Percentiles rank a stretch among this genome's conserved stretches.
These are phyloP conservation scores for Tautogolabrus adspersus DNA, from an alignment of 2,113 vertebrate species.

Conservation along the genomic window DNA sequence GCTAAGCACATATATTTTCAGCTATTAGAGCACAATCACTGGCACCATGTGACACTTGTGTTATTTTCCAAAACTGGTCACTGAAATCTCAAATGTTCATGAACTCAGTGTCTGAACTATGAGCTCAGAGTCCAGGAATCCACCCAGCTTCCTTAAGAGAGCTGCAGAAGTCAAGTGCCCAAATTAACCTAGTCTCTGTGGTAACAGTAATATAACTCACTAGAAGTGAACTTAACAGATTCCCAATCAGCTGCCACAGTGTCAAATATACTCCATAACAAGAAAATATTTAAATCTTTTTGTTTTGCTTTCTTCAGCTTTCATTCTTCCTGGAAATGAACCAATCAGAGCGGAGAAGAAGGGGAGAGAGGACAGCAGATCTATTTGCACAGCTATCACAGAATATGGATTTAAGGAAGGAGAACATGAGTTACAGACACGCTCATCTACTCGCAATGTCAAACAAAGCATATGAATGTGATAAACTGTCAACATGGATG, in stretches of 20 bases:
- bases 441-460: not conserved
- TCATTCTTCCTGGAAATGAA: slow-evolving; percentile 9
- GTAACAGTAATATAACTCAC: slow-evolving; percentile 62
- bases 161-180: slow-evolving; percentile 63
- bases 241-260: not conserved
- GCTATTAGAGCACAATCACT: not conserved
- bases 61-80: slow-evolving; percentile 31
- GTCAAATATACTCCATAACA: not conserved
- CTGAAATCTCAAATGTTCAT: slow-evolving; percentile 49
- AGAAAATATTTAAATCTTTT: slow-evolving; percentile 3
- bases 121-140: slow-evolving; percentile 77
- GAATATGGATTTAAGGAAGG: slow-evolving; percentile 28
- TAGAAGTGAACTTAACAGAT: slow-evolving; percentile 16
- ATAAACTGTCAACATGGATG: not conserved
- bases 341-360: slow-evolving; percentile 15
- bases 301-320: slow-evolving; percentile 29
- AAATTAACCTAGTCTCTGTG: slow-evolving; percentile 71
- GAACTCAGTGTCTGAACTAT: slow-evolving; percentile 69
- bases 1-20: not conserved
- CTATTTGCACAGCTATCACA: not conserved
- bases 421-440: slow-evolving; percentile 12
- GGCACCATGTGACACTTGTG: slow-evolving; percentile 9
- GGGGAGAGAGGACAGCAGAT: not conserved
- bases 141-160: slow-evolving; percentile 63
- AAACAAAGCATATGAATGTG: slow-evolving; percentile 10